Percentiles rank a stretch among this genome's conserved stretches.
Evolutionary conservation across 2,888 invertebrate species (phyloP).

Genomic region (Acleris emargana): DNA sequence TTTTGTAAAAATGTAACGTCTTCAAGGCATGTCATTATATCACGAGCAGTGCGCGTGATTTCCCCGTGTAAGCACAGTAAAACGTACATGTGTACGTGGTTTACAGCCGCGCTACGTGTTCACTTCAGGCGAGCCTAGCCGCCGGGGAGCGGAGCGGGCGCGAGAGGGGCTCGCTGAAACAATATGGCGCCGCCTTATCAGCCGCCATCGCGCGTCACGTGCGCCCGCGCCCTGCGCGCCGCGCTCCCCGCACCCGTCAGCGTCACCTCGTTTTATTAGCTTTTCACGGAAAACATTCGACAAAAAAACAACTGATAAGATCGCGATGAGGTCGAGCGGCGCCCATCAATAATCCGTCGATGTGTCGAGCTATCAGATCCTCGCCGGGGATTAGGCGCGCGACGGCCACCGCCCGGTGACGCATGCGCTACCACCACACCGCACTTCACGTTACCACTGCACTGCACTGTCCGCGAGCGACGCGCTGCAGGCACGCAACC

Average conservation of each 20-base stretch:
- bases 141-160: slow-evolving; percentile 40
- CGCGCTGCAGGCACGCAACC: slow-evolving; percentile 11
- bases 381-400: slow-evolving; percentile 32
- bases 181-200: slow-evolving; percentile 76
- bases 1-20: not conserved
- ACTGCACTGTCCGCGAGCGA: slow-evolving; percentile 27
- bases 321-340: slow-evolving; percentile 73
- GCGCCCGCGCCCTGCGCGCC: slow-evolving; percentile 53
- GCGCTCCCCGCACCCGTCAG: slow-evolving; percentile 50
- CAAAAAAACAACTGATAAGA: slow-evolving; percentile 79
- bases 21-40: slow-evolving; percentile 2
- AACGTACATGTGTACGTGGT: slow-evolving; percentile 38
- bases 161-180: slow-evolving; percentile 55
- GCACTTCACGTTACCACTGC: slow-evolving; percentile 21
- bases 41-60: slow-evolving; percentile 31
- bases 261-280: slow-evolving; percentile 58
- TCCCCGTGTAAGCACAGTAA: slow-evolving; percentile 18
- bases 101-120: slow-evolving; percentile 38
- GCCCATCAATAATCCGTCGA: slow-evolving; percentile 74
- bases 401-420: slow-evolving; percentile 27
- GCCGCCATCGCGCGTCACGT: slow-evolving; percentile 62
- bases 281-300: slow-evolving; percentile 77
- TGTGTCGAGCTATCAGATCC: slow-evolving; percentile 43
- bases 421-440: slow-evolving; percentile 31
- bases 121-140: slow-evolving; percentile 47